Evolutionary conservation across 2,888 invertebrate species (phyloP), one percentile per base, ranked within the genome.

Genomic region (Formica aserva): DNA sequence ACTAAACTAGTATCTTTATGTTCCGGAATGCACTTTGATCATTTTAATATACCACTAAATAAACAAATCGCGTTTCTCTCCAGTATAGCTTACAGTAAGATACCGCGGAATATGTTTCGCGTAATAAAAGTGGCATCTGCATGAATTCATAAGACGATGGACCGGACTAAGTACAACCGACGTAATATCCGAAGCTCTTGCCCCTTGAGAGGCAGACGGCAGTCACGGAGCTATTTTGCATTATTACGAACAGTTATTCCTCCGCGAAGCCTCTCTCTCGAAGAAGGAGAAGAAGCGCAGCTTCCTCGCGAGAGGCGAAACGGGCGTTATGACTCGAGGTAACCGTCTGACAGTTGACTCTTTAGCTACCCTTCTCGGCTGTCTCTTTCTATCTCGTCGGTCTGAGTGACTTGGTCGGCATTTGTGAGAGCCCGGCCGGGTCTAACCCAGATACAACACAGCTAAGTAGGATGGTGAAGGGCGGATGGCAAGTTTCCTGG

Each of bases 241-340:
- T 89, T 89, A 89, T 88, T 89, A 81, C 87, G 81, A 83, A 81
- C 87, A 83, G 62, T 88, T 87, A 87, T 88, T 81, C 63, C 78
- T 55, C 26, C 45, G 52, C 77, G 66, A 77, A 77, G 74, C 13
- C 72, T 60, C 32, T 71, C 29, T 13, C n/a, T 32, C 52, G 35
- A 26, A 11, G 69, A 38, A 45, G 45, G n/a, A 78, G 85, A 77
- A 78, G 69, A 77, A 72, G 74, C 78, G 60, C 66, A 63, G 81
- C 72, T 77, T 60, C 83, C 74, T 85, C 18, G 78, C 26, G 45
- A 72, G 74, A 78, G 32, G 45, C 78, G n/a, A 80, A 80, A 74
- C 60, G 60, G 60, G 45, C 78, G 60, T 78, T 77, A 81, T 83
- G 82, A 82, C 69, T 71, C 81, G 63, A 83, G 83, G 80, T 82